Evolutionary conservation across 2,888 invertebrate species (phyloP), one percentile per base, ranked within the genome.

Genomic region (Psylliodes chrysocephalus): DNA sequence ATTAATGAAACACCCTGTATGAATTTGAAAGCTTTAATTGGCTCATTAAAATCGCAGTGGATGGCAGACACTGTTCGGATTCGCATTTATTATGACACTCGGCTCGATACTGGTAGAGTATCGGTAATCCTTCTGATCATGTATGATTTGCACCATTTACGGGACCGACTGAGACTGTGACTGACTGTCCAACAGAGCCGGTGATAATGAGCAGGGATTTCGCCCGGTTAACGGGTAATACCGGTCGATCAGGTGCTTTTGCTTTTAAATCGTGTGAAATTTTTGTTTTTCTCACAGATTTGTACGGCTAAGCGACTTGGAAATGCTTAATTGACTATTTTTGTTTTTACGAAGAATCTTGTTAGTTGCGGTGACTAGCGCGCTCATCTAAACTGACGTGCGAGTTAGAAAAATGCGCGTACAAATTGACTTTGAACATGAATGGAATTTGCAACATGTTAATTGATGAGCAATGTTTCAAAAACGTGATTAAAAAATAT

Each of bases 11-110:
- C n/a, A n/a, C n/a, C n/a, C n/a, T n/a, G n/a, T 69, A 68, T 63
- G 60, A 68, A 68, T 70, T 71, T 70, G 70, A 73, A 46, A 63
- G 68, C 64, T 67, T 71, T 74, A 74, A 74, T 74, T 74, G 73
- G 73, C 73, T 74, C 73, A 72, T 73, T 73, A 73, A 28, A 67
- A 62, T 68, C 60, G 64, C 66, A 53, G 57, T 64, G 66, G 65
- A 66, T 67, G 59, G 68, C 70, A n/a, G n/a, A n/a, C 67, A 70
- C 71, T 66, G 70, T 72, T 73, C 72, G 47, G 66, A 65, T 66
- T 70, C 68, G 63, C 67, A 70, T 71, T 68, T 49, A 49, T 49
- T 49, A 30, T 49, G 49, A 49, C 49, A 49, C 49, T 28, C 14
- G 25, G 25, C 22, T 14, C 12, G 14, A 14, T 49, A 8, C 17